Evolutionary conservation across 2,113 vertebrate species (phyloP).

Genomic region (Anolis carolinensis): DNA sequence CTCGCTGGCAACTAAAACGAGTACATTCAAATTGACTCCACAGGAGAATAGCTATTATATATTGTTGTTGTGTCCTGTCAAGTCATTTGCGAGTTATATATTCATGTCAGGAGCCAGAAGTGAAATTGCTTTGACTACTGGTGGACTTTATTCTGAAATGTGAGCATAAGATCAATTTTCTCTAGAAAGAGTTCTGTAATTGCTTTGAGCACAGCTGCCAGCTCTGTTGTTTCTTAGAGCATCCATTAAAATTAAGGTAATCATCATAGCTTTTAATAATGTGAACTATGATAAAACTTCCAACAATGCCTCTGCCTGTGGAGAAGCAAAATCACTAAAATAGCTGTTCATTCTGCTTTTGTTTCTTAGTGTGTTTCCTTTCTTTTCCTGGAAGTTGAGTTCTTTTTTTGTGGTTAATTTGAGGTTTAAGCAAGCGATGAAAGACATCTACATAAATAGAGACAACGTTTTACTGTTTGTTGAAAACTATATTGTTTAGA

Average conservation of each 20-base stretch:
- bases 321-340: neutral
- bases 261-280: neutral
- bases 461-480: no score
- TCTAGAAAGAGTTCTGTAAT: neutral
- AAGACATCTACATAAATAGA: no score
- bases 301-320: neutral
- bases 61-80: no score
- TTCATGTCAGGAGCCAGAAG: neutral
- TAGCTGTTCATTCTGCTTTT: neutral
- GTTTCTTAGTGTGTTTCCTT: neutral
- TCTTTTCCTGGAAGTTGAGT: neutral
- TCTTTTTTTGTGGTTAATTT: neutral
- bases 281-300: neutral
- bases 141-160: neutral
- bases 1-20: no score
- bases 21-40: neutral
- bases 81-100: neutral
- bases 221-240: no score
- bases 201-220: neutral
- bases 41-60: neutral
- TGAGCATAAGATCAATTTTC: neutral
- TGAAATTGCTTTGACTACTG: neutral
- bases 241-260: slow-evolving; percentile 9
- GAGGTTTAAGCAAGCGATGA: no score
- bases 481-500: no score